These are phyloP conservation scores for Sylvia atricapilla DNA, from an alignment of 2,113 vertebrate species.

Conservation along the genomic window DNA sequence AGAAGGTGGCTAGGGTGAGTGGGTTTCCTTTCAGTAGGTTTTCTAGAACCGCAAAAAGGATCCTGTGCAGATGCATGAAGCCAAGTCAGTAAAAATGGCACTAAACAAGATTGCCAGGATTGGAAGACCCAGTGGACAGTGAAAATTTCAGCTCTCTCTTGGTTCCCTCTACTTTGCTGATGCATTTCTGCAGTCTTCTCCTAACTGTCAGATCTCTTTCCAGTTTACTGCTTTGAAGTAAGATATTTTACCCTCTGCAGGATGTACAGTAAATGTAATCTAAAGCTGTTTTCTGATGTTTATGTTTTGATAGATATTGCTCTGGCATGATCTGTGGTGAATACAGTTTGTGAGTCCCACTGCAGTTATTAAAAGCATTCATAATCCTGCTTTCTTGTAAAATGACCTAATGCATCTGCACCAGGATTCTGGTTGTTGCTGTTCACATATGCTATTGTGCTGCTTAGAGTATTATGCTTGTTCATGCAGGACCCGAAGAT, in stretches of 20 bases:
- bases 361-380: neutral
- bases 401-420: neutral
- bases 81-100: neutral
- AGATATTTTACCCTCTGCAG: neutral
- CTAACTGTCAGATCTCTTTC: neutral
- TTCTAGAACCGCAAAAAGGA: constrained; percentile 14
- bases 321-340: neutral
- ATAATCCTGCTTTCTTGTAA: neutral
- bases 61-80: neutral
- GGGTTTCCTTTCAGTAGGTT: neutral
- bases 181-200: neutral
- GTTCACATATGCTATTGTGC: neutral
- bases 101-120: neutral
- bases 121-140: neutral
- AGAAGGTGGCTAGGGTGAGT: neutral
- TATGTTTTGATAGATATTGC: neutral
- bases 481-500: neutral
- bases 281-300: neutral
- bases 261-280: neutral
- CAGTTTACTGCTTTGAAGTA: neutral
- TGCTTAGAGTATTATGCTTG: neutral
- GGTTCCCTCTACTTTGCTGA: neutral
- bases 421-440: neutral
- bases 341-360: neutral
- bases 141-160: neutral